These are phyloP conservation scores for Orchestes rusci DNA, from an alignment of 2,888 invertebrate genomes.

Conservation along the genomic window DNA sequence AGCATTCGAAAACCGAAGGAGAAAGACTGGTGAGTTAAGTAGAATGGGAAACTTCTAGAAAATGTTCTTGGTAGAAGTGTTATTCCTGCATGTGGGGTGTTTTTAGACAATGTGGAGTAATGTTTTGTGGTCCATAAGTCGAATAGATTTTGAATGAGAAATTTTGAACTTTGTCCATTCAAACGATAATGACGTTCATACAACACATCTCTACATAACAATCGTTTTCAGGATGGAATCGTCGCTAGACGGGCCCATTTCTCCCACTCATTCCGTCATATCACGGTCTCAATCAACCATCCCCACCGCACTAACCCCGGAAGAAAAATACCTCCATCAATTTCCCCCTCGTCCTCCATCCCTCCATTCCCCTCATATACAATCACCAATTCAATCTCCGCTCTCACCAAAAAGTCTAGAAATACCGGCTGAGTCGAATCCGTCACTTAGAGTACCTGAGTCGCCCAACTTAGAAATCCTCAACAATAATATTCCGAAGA, in stretches of 20 bases:
- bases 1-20: constrained; percentile 40
- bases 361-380: constrained; percentile 11
- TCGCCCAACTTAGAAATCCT: constrained; percentile 40
- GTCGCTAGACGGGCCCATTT: constrained; percentile 41
- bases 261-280: constrained; percentile 29
- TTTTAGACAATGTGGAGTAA: no score
- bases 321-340: constrained; percentile 29
- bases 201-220: no score
- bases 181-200: no score
- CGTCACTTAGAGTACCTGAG: constrained; percentile 35
- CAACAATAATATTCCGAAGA: constrained; percentile 67
- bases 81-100: no score
- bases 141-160: no score
- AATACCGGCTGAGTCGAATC: constrained; percentile 44
- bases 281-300: constrained; percentile 33
- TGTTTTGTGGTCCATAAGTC: no score
- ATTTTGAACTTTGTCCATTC: no score
- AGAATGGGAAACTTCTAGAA: background rate
- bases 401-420: constrained; percentile 37
- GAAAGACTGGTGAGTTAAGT: constrained; percentile 44
- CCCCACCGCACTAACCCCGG: constrained; percentile 30
- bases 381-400: constrained; percentile 26
- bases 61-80: background rate
- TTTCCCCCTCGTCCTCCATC: constrained; percentile 24
- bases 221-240: no score